Base-by-base conservation (phyloP, 2,113 vertebrate species). In the Pampusana beccarii region DNA sequence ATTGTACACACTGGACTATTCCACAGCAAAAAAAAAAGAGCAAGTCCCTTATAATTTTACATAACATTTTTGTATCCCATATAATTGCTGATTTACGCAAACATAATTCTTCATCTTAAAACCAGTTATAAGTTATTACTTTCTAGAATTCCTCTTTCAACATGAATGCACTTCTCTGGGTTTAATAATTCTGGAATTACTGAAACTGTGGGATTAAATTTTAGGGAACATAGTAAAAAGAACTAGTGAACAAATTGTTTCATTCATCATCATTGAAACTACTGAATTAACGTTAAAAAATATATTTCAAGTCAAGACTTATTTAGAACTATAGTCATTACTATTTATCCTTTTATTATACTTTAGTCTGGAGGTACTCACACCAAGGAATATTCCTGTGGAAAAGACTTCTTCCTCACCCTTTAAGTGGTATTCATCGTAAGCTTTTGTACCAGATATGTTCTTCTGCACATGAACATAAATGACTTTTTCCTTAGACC, bases 31-130 rank as follows among this genome's bases (percentile, higher is more conserved):
- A 33, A 74, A 61, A 83, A 89, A 56, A 23, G 24, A 61, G 2
- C 25, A 78, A 89, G 48, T 84, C 6, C 1, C 9, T 50, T 57
- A 53, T 71, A 36, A 38, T 67, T 66, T 62, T 65, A n/a, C 20
- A 53, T 51, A 82, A 46, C 13, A 16, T 62, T 80, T 86, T 11
- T 18, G 11, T 89, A 23, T 82, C 44, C 89, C n/a, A 33, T 29
- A n/a, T 78, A 82, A 96, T 77, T 92, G 77, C 46, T 72, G 78
- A 64, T 88, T 70, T 87, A 66, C 83, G 54, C 42, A 66, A 79
- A 80, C 50, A 92, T 19, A 73, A 58, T 62, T 71, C 13, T n/a
- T 89, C n/a, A 72, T 85, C 65, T 91, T 66, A 50, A 75, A 93
- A 42, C 21, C 36, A n/a, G 24, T 78, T 88, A 21, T 13, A 57